Conservation (phyloP, 2,797 vertebrate species). For the Enteromius thamalakanensis region DNA sequence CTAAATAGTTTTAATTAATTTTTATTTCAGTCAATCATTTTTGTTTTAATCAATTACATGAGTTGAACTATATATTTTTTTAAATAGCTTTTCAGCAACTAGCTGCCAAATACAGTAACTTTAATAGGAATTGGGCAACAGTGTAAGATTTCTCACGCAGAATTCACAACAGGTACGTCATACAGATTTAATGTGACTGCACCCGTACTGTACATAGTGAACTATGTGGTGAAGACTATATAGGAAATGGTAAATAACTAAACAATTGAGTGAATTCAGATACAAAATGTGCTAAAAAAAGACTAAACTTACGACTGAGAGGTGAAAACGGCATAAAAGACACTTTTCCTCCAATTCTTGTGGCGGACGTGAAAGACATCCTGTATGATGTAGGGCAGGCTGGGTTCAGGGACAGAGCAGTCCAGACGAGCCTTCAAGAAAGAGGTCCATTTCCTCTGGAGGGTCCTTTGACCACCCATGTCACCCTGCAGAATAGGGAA, state of each 20-base stretch:
- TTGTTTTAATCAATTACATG: neutral
- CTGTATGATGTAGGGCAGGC: conserved; percentile 80
- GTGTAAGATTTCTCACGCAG: neutral
- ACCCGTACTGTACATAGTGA: neutral
- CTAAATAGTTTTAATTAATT: too few relatives aligned
- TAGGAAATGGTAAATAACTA: neutral
- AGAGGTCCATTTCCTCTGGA: conserved; percentile 82
- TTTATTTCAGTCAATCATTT: too few relatives aligned
- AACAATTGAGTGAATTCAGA: neutral
- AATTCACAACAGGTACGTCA: neutral
- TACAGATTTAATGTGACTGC: neutral
- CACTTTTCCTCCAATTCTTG: conserved; percentile 74
- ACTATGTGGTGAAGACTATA: neutral
- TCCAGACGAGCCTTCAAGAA: conserved; percentile 82
- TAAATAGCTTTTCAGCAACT: neutral
- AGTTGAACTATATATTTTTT: neutral
- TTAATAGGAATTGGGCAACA: neutral
- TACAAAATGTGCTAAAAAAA: neutral
- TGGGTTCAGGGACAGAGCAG: conserved; percentile 76
- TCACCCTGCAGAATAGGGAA: conserved; percentile 69
- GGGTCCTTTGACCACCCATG: conserved; percentile 75
- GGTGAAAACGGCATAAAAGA: conserved; percentile 81
- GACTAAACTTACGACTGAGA: conserved; percentile 75
- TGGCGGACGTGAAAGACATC: conserved; percentile 81
- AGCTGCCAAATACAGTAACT: neutral